A percentile compares a stretch with the other conserved stretches of the same genome.
Conservation (phyloP, 2,797 vertebrate species). For the Lates japonicus region DNA sequence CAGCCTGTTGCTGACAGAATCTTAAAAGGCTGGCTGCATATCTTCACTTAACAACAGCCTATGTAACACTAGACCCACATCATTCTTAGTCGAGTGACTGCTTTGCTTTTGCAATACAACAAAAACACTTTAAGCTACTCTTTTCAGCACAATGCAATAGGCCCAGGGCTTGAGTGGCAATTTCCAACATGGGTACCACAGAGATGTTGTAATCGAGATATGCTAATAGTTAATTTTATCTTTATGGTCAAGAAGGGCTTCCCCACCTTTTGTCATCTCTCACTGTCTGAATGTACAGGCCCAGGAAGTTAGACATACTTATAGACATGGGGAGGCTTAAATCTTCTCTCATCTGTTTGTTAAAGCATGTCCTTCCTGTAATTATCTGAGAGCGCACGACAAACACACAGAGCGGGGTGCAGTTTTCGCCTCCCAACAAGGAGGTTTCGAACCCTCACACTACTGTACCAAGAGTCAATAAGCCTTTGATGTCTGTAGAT, state of each 20-base stretch:
- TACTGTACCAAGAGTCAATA: constrained; percentile 6
- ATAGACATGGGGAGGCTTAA: constrained; percentile 38
- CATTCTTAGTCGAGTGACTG: background rate
- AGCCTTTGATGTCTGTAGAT: constrained; percentile 31
- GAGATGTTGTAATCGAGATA: background rate
- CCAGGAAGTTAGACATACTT: constrained; percentile 41
- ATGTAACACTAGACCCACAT: background rate
- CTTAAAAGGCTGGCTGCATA: background rate
- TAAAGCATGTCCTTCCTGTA: constrained; percentile 71
- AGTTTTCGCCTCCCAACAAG: constrained; percentile 28
- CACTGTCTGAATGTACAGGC: background rate
- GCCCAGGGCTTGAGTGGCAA: background rate
- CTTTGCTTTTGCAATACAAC: background rate
- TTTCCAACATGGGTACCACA: background rate
- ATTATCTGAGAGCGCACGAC: constrained; percentile 50
- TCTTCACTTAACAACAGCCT: background rate
- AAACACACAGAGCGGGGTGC: background rate
- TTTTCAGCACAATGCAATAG: constrained; percentile 2
- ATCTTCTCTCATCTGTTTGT: constrained; percentile 63
- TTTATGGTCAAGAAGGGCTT: background rate
- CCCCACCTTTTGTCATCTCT: background rate
- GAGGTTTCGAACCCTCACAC: constrained; percentile 37
- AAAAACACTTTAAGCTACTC: background rate
- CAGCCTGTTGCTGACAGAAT: background rate
- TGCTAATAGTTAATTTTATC: background rate